Percentiles rank a stretch among this genome's conserved stretches.
phyloP scores from a whole-genome alignment of 2,888 invertebrate genomes.

The Apamea monoglypha region DNA sequence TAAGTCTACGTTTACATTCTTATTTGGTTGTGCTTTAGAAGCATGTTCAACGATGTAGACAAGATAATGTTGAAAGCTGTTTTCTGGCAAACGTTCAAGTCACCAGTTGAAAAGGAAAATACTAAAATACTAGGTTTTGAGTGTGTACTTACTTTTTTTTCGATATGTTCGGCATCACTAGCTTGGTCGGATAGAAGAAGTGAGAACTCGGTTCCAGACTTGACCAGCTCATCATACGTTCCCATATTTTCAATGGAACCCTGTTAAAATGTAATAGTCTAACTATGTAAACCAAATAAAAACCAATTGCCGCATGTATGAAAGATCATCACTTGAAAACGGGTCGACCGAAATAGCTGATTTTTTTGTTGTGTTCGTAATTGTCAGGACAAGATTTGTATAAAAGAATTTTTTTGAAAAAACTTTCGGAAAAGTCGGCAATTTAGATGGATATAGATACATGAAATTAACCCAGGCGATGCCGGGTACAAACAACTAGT shows the following conservation, averaged over 20 bases:
- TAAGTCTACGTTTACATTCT: constrained; percentile 1
- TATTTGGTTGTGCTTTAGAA: constrained; percentile 35
- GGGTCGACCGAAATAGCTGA: background rate
- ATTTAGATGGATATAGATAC: background rate
- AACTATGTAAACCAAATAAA: too few species aligned
- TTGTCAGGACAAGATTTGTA: background rate
- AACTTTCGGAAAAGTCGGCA: fast-evolving
- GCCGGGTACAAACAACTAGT: too few species aligned
- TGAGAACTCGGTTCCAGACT: constrained; percentile 89
- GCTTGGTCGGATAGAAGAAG: constrained; percentile 77
- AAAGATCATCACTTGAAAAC: background rate
- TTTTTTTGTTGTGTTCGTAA: background rate
- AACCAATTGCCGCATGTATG: background rate
- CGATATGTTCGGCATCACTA: constrained; percentile 68
- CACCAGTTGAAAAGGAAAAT: constrained; percentile 24
- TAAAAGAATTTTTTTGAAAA: background rate
- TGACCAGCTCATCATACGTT: constrained; percentile 89
- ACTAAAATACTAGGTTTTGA: constrained; percentile 24
- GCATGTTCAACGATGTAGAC: constrained; percentile 42
- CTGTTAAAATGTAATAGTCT: constrained; percentile 71
- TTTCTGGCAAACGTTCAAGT: constrained; percentile 51
- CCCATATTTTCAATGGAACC: constrained; percentile 91
- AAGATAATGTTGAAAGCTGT: constrained; percentile 41
- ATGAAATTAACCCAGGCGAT: background rate
- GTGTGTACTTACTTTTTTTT: constrained; percentile 63